phyloP scores from a whole-genome alignment of 2,797 vertebrate genomes.

The Myotis planiceps region DNA sequence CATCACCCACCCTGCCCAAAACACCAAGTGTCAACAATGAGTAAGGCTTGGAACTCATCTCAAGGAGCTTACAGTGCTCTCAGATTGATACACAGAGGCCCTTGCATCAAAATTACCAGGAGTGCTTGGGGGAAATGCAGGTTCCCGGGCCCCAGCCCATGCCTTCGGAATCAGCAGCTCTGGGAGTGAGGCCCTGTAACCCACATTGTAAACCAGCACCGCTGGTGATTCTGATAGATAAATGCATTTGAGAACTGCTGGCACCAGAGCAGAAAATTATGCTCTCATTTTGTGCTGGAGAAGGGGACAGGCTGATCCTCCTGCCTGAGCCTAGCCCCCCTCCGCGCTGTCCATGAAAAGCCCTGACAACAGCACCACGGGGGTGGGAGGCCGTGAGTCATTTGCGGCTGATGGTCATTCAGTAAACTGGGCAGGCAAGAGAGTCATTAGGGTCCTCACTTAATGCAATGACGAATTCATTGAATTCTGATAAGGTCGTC shows the following conservation, averaged over 20 bases:
- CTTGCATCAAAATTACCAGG: neutral
- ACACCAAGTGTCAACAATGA: rapidly evolving
- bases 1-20: rapidly evolving
- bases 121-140: neutral
- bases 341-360: rapidly evolving
- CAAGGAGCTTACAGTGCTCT: neutral
- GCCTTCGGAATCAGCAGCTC: neutral
- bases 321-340: neutral
- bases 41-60: neutral
- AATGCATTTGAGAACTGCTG: rapidly evolving
- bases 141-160: neutral
- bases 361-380: rapidly evolving
- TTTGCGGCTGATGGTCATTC: neutral
- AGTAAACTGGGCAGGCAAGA: conserved; percentile 37
- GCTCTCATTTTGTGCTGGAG: neutral
- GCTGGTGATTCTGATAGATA: neutral
- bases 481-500: conserved; percentile 75
- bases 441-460: conserved; percentile 52
- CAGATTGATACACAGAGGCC: neutral
- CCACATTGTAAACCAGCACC: neutral
- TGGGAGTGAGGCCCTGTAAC: neutral
- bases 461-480: conserved; percentile 39
- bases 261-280: neutral
- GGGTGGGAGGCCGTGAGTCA: neutral
- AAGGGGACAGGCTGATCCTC: neutral